A percentile compares a stretch with the other conserved stretches of the same genome.
Evolutionary conservation across 2,113 vertebrate genomes (phyloP).

Genomic region (Clarias magur): DNA sequence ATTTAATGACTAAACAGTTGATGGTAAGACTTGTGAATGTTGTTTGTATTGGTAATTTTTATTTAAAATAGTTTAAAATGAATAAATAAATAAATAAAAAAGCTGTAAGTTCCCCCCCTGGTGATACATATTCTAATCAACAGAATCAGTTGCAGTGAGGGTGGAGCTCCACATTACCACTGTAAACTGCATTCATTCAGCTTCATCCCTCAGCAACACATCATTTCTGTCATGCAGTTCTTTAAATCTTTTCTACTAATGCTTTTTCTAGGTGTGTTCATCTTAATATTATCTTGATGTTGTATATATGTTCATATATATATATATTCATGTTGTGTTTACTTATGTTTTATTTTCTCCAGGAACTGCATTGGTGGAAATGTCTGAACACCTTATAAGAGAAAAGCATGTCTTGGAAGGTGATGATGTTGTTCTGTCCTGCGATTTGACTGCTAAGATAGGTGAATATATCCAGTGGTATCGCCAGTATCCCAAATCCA

Average conservation of each 20-base stretch:
- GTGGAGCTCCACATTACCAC: not conserved
- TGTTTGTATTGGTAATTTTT: not conserved
- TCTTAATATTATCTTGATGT: not conserved
- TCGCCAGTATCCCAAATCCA: slow-evolving; percentile 26
- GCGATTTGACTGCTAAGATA: slow-evolving; percentile 8
- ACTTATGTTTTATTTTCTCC: not conserved
- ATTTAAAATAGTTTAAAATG: not conserved
- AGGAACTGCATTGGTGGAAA: not conserved
- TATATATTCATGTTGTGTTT: no score
- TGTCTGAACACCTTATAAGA: not conserved
- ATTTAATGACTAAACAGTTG: no score
- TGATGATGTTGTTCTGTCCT: slow-evolving; percentile 9
- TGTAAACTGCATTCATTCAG: not conserved
- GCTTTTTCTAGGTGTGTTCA: not conserved
- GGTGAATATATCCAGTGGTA: slow-evolving; percentile 36
- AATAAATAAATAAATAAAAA: not conserved
- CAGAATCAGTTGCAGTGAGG: not conserved
- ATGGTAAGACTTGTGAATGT: not conserved
- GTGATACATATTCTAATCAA: not conserved
- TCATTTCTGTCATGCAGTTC: not conserved
- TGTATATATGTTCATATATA: no score
- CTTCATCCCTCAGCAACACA: not conserved
- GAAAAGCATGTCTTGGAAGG: slow-evolving; percentile 3
- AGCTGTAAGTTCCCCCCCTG: not conserved
- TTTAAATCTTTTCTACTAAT: not conserved